Evolutionary conservation across 2,888 invertebrate genomes (phyloP), one percentile per base, ranked within the genome.

Genomic region (Drosophila helvetica): DNA sequence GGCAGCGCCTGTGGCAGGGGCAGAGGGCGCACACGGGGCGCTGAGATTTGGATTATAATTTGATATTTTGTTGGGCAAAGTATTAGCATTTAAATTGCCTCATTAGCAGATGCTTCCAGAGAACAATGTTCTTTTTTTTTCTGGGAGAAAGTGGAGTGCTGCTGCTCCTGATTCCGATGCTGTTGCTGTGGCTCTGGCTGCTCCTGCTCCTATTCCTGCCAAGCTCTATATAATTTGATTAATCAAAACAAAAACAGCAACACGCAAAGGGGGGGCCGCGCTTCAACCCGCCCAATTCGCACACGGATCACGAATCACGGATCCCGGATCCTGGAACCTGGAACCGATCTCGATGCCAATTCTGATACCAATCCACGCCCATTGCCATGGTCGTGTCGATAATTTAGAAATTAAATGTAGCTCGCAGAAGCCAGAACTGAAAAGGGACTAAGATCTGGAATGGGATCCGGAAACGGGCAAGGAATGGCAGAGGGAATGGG

Each of bases 1-100:
- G 38, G 22, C 54, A 43, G 53, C 17, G 9, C 12, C 48, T 9
- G 2, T 2, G 27, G 27, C 50, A 17, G 42, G 22, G 19, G 19
- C 10, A 38, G 38, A 2, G 30, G 33, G 15, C 38, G 15, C 38
- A 38, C 38, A 38, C 54, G 10, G 18, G 17, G 45, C 17, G 54
- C 18, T 19, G 48, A 45, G 33, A 48, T 43, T 68, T 61, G 86
- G 86, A 87, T 87, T 83, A 79, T 73, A 85, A 85, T 85, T 87
- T 77, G 83, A 82, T 87, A 87, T 83, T 83, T 75, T 61, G 75
- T 77, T 71, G 80, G 72, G 75, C 65, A 9, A 64, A 55, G 86
- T 72, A 83, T 83, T 88, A 86, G 88, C 83, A 83, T 83, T 76
- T 88, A 86, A 86, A 88, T 83, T 88, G 86, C 61, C 83, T 83